Percentiles rank a stretch among this genome's conserved stretches.
phyloP scores from a whole-genome alignment of 1,140 invertebrate genomes.

The Dryas iulia region DNA sequence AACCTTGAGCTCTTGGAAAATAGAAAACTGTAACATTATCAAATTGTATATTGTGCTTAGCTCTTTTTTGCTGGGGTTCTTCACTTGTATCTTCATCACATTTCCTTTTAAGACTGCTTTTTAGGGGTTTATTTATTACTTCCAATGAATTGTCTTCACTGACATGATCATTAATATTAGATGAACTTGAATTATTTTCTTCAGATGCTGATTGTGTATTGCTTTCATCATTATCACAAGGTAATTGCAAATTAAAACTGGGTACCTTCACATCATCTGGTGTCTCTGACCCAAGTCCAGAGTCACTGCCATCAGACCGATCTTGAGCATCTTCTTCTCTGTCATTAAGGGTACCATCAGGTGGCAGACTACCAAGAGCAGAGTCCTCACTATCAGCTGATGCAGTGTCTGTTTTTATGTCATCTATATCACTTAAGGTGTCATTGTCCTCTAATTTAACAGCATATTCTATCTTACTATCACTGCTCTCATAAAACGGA shows the following conservation, averaged over 20 bases:
- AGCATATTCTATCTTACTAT: slow-evolving; percentile 74
- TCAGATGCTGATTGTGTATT: slow-evolving; percentile 58
- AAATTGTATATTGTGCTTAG: slow-evolving; percentile 91
- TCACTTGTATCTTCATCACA: slow-evolving; percentile 44
- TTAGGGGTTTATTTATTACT: slow-evolving; percentile 45
- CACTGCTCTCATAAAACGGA: slow-evolving; percentile 77
- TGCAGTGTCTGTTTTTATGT: slow-evolving; percentile 78
- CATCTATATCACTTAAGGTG: slow-evolving; percentile 77
- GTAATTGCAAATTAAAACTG: slow-evolving; percentile 57
- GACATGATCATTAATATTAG: background rate
- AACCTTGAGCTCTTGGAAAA: slow-evolving; percentile 97
- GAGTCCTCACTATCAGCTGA: slow-evolving; percentile 79
- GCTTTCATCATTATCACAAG: slow-evolving; percentile 59
- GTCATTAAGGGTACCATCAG: slow-evolving; percentile 58
- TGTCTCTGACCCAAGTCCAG: slow-evolving; percentile 86
- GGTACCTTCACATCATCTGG: slow-evolving; percentile 77
- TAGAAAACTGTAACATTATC: slow-evolving; percentile 96
- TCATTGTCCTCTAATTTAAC: slow-evolving; percentile 76
- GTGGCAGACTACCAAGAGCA: slow-evolving; percentile 73
- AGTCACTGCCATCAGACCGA: slow-evolving; percentile 90
- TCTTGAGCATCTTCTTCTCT: slow-evolving; percentile 74
- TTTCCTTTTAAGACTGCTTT: slow-evolving; percentile 73
- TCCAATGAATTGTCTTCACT: background rate
- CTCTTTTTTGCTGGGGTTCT: slow-evolving; percentile 80
- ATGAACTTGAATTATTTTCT: slow-evolving; percentile 15